A percentile compares a stretch with the other conserved stretches of the same genome.
Evolutionary conservation across 2,888 invertebrate species (phyloP).

Genomic region (Standfussiana lucernea): DNA sequence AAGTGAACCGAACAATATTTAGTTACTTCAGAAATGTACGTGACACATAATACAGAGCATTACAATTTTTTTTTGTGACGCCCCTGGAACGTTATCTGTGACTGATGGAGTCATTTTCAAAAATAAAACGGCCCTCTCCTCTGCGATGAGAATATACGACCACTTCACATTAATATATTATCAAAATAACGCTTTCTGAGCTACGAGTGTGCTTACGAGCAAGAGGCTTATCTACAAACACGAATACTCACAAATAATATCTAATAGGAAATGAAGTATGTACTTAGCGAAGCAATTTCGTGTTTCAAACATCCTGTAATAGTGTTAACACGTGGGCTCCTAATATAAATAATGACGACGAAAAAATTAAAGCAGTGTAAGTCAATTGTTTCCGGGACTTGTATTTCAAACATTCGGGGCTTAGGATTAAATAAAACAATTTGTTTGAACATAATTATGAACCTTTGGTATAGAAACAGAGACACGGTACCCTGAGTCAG

Average conservation of each 20-base stretch:
- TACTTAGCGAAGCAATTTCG: conserved; percentile 84
- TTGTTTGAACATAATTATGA: conserved; percentile 32
- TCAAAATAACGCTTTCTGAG: conserved; percentile 84
- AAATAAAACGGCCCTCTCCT: conserved; percentile 87
- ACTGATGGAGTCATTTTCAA: conserved; percentile 89
- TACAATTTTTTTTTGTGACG: conserved; percentile 82
- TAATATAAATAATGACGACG: conserved; percentile 85
- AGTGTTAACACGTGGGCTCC: conserved; percentile 84
- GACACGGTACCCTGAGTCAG: conserved; percentile 51
- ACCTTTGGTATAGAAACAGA: conserved; percentile 38
- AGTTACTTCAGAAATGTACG: conserved; percentile 81
- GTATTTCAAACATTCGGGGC: conserved; percentile 60
- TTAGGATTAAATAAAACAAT: conserved; percentile 53
- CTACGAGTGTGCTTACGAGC: conserved; percentile 71
- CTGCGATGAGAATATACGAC: conserved; percentile 83
- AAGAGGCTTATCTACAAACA: conserved; percentile 82
- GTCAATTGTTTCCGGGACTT: conserved; percentile 80
- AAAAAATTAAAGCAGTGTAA: conserved; percentile 80
- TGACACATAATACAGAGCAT: conserved; percentile 82
- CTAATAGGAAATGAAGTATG: conserved; percentile 86
- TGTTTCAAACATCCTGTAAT: conserved; percentile 88
- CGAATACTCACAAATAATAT: conserved; percentile 85
- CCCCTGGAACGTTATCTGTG: conserved; percentile 85
- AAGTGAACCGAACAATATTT: conserved; percentile 81
- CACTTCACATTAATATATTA: conserved; percentile 87